Conservation (phyloP, 1,140 invertebrate genomes). For the Drosophila pandora region DNA sequence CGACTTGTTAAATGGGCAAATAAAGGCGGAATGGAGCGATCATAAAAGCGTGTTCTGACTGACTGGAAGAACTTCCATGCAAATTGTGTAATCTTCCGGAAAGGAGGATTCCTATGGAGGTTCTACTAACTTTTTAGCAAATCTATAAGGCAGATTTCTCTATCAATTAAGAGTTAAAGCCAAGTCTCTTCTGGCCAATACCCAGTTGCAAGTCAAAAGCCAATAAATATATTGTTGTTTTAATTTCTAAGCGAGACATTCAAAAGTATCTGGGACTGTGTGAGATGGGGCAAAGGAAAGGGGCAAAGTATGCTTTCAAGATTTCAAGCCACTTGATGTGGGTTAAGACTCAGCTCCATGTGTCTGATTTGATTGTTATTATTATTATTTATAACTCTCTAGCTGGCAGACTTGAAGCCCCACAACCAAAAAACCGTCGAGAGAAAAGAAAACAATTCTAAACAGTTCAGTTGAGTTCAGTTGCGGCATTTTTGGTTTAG, state of each 20-base stretch:
- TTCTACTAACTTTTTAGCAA: background rate
- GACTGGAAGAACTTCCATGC: constrained; percentile 1
- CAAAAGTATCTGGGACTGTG: constrained; percentile 8
- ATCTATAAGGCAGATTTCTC: background rate
- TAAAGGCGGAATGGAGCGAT: constrained; percentile 10
- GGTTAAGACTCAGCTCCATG: constrained; percentile 57
- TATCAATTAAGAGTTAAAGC: too few species aligned
- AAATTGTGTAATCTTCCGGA: constrained; percentile 1
- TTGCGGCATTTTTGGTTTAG: constrained; percentile 59
- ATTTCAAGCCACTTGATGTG: constrained; percentile 52
- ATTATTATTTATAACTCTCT: constrained; percentile 57
- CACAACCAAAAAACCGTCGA: constrained; percentile 3
- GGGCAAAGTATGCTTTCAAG: constrained; percentile 31
- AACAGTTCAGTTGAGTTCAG: constrained; percentile 47
- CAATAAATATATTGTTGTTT: constrained; percentile 50
- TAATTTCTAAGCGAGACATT: constrained; percentile 22
- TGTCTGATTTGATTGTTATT: constrained; percentile 54
- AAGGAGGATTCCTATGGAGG: background rate
- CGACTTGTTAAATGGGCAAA: constrained; percentile 33
- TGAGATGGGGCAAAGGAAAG: constrained; percentile 14
- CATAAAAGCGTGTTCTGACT: constrained; percentile 40
- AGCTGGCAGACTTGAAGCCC: constrained; percentile 4
- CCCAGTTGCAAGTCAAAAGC: constrained; percentile 17
- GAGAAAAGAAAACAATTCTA: constrained; percentile 67
- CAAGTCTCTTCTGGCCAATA: background rate